Base-by-base conservation (phyloP, 2,113 vertebrate species). In the Dasyurus viverrinus region DNA sequence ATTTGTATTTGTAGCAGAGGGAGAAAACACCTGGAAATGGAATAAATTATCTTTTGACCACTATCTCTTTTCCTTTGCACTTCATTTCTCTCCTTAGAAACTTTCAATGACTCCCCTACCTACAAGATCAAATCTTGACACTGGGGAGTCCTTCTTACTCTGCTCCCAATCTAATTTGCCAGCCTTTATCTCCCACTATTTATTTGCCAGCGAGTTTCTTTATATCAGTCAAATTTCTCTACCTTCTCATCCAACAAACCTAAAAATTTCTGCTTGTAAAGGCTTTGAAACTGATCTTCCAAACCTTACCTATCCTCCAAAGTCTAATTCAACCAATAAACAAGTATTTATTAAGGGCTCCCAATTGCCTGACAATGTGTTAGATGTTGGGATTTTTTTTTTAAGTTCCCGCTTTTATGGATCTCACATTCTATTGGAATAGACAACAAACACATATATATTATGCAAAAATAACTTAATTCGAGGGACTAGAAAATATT, bases 1-100 rank as follows among this genome's bases (percentile, higher is more conserved):
- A 76, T n/a, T 76, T 22, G 68, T 91, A 54, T 89, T 93, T 91
- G 30, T 42, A 89, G 84, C 68, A 53, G 55, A 93, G 1, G 55
- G 53, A 93, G 24, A 42, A 90, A 52, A 92, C 54, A 93, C 7
- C 94, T 93, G 84, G 91, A 96, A 93, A 93, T 10, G 76, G 48
- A 92, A 76, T 76, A 76, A 76, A 19, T 36, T 30, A n/a, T 76
- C 68, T 76, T 76, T 76, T 76, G 68, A 76, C 16, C 19, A 12
- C 36, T 22, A 76, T 76, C n/a, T 76, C 68, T 76, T 76, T 68
- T 22, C 68, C 36, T n/a, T 76, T n/a, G 1, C 12, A 76, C 11
- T 36, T 76, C 68, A n/a, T 76, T 76, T 76, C 16, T 16, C 68
- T n/a, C 16, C 36, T 76, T 19, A n/a, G n/a, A 76, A 19, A n/a